A percentile compares a stretch with the other conserved stretches of the same genome.
These are phyloP conservation scores for Vicugna pacos DNA, from an alignment of 2,113 vertebrate species.

Conservation along the genomic window DNA sequence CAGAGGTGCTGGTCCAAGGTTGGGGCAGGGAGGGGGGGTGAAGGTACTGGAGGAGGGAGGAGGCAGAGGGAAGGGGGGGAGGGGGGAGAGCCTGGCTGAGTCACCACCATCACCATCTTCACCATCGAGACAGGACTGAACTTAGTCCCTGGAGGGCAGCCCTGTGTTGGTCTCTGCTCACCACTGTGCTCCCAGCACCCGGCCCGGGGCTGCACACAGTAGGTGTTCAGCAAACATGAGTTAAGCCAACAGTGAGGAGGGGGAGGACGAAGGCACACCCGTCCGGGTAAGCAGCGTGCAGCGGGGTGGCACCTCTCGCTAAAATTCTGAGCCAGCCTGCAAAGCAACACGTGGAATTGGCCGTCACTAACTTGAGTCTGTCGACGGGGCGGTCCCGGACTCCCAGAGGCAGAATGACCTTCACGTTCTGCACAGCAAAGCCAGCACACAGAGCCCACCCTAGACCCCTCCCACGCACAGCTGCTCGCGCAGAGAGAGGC, in stretches of 20 bases:
- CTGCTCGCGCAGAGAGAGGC: background rate
- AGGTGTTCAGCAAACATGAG: fast-evolving
- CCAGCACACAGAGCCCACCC: background rate
- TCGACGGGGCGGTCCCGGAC: background rate
- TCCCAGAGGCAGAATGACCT: background rate
- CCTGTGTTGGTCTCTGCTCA: fast-evolving
- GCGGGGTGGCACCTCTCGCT: fast-evolving
- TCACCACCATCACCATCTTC: too few relatives aligned
- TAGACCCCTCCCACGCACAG: background rate
- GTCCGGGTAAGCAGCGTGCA: fast-evolving
- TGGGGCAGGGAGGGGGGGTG: background rate
- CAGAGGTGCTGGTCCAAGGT: background rate
- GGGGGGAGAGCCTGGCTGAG: background rate
- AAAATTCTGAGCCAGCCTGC: background rate
- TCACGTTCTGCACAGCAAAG: background rate
- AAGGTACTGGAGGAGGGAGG: background rate
- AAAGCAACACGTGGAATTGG: background rate
- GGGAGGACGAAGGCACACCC: fast-evolving
- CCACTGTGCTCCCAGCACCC: fast-evolving
- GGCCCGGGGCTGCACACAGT: too few relatives aligned
- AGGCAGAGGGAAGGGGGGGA: background rate
- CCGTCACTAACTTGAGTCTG: too few relatives aligned
- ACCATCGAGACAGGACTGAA: fast-evolving
- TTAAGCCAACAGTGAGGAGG: background rate
- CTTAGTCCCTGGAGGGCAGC: fast-evolving